These are phyloP conservation scores for Watersipora subatra DNA, from an alignment of 1,140 invertebrate genomes.

Conservation along the genomic window DNA sequence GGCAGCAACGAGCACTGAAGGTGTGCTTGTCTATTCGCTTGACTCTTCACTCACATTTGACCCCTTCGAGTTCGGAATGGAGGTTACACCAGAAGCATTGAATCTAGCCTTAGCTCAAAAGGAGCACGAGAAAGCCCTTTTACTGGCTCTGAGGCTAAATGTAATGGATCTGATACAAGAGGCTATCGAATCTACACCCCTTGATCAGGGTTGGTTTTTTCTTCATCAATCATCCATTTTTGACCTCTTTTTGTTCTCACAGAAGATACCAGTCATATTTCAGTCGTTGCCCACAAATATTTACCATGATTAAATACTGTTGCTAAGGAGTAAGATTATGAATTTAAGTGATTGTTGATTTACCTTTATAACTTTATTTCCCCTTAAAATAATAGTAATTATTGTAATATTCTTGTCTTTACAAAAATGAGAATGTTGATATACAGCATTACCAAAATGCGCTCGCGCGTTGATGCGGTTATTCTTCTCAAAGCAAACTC, in stretches of 20 bases:
- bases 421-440: too few species aligned
- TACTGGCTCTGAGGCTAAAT: constrained; percentile 74
- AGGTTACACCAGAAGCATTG: constrained; percentile 56
- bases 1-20: constrained; percentile 82
- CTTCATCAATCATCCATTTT: not conserved
- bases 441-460: too few species aligned
- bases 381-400: not conserved
- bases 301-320: not conserved
- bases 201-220: constrained; percentile 53
- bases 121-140: constrained; percentile 59
- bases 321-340: not conserved
- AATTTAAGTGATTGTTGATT: not conserved
- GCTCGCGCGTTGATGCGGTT: too few species aligned
- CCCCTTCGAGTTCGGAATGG: constrained; percentile 67
- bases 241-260: not conserved
- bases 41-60: constrained; percentile 64
- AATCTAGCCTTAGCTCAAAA: constrained; percentile 49
- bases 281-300: not conserved
- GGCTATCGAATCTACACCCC: constrained; percentile 69
- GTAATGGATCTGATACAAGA: constrained; percentile 61
- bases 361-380: not conserved
- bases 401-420: too few species aligned
- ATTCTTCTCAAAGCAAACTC: too few species aligned
- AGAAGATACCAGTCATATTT: not conserved
- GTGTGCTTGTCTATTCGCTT: constrained; percentile 75